A percentile compares a stretch with the other conserved stretches of the same genome.
These are phyloP conservation scores for Dicentrarchus labrax DNA, from an alignment of 2,113 vertebrate genomes.

Conservation along the genomic window DNA sequence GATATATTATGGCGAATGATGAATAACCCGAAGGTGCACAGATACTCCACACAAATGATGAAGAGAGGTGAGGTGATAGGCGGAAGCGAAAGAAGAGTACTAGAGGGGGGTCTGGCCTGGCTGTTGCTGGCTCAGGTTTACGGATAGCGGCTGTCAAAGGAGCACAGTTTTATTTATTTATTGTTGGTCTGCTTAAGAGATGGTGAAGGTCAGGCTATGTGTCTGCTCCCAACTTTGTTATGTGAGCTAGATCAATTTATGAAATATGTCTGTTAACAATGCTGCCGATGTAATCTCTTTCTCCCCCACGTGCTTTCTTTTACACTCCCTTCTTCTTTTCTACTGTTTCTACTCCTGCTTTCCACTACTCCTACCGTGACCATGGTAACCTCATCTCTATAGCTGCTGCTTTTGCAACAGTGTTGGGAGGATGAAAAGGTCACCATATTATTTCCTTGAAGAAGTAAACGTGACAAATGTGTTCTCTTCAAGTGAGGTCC, in stretches of 20 bases:
- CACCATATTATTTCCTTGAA: slow-evolving; percentile 64
- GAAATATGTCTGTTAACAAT: slow-evolving; percentile 87
- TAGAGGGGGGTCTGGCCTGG: slow-evolving; percentile 64
- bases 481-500: slow-evolving; percentile 44
- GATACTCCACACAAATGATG: slow-evolving; percentile 78
- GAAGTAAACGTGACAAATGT: slow-evolving; percentile 58
- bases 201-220: slow-evolving; percentile 86
- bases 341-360: slow-evolving; percentile 55
- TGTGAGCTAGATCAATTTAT: slow-evolving; percentile 84
- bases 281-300: slow-evolving; percentile 75
- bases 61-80: slow-evolving; percentile 66
- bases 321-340: slow-evolving; percentile 49
- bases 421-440: slow-evolving; percentile 56
- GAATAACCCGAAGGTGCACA: slow-evolving; percentile 82
- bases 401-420: slow-evolving; percentile 44
- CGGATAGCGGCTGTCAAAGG: slow-evolving; percentile 83
- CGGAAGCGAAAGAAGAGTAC: slow-evolving; percentile 50
- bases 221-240: slow-evolving; percentile 78
- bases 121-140: slow-evolving; percentile 67
- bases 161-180: slow-evolving; percentile 86
- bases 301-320: slow-evolving; percentile 39
- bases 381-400: slow-evolving; percentile 71
- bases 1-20: slow-evolving; percentile 81
- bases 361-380: slow-evolving; percentile 57
- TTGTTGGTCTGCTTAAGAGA: slow-evolving; percentile 85